phyloP scores from a whole-genome alignment of 2,888 invertebrate species.

The Mantis religiosa region DNA sequence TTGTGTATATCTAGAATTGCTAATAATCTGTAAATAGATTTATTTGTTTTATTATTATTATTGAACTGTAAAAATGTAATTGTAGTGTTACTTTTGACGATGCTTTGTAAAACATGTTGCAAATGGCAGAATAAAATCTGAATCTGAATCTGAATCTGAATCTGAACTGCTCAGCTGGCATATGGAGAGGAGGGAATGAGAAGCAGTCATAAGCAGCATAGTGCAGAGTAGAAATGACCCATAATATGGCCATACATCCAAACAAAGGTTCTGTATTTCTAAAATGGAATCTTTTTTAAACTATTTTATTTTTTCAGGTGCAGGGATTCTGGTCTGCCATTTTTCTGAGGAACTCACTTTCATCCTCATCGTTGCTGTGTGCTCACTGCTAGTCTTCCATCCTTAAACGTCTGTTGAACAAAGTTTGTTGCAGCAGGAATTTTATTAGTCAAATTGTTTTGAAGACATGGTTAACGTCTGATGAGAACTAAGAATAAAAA shows the following conservation, averaged over 20 bases:
- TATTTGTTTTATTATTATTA: no score
- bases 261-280: not conserved
- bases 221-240: no score
- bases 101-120: no score
- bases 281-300: not conserved
- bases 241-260: no score
- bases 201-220: no score
- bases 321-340: conserved; percentile 25
- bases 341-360: conserved; percentile 2
- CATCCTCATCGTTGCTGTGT: conserved; percentile 8
- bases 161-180: no score
- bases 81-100: no score
- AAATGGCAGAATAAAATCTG: no score
- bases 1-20: no score
- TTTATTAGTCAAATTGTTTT: not conserved
- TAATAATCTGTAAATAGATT: no score
- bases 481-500: not conserved
- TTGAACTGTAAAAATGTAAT: no score
- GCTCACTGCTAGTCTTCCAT: conserved; percentile 27
- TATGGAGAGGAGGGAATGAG: not conserved
- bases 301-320: conserved; percentile 7
- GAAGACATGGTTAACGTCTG: not conserved
- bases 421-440: not conserved
- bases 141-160: no score
- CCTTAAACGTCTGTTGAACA: conserved; percentile 1